Evolutionary conservation across 2,113 vertebrate genomes (phyloP), one percentile per base, ranked within the genome.

Genomic region (Silurus asotus): DNA sequence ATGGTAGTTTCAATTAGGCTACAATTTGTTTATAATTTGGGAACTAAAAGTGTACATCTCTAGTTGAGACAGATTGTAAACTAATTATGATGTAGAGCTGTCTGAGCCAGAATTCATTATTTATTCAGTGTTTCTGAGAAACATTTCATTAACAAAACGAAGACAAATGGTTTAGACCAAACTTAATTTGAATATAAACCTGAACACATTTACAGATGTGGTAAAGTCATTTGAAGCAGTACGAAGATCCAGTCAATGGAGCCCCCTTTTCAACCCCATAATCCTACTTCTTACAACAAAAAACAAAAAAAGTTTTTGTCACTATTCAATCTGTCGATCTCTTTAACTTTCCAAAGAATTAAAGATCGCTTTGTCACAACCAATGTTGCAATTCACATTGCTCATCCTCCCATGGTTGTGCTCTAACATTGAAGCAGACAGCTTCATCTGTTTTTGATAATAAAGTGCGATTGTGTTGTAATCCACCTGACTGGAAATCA

Each of bases 361-460:
- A 58, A 78, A 37, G 28, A 37, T 37, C 8, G 4, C 25, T 59
- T 79, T 79, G 76, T 84, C 58, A 45, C 13, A 37, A 59, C 83
- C 37, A 49, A n/a, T 84, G 28, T 74, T 65, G 8, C 77, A 59
- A 78, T 72, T 81, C 19, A 49, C 25, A 79, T 53, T 14, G 0
- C 19, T 19, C 58, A 28, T n/a, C 51, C 59, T 67, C 48, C 86
- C 58, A 75, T 64, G n/a, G 25, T 58, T 65, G 49, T 65, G 70
- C 20, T 67, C 49, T 19, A 82, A 77, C 80, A 83, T 51, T 8
- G 70, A 83, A 75, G 48, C 25, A 83, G 80, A 87, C 70, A 65
- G 85, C 85, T 82, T 87, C 80, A 77, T 87, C 80, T 55, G 51
- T 65, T 82, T 82, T 51, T 25, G 86, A 87, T 77, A 87, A 87